Evolutionary conservation across 2,797 vertebrate species (phyloP), one percentile per base, ranked within the genome.

Genomic region (Gymnothorax reevesii): DNA sequence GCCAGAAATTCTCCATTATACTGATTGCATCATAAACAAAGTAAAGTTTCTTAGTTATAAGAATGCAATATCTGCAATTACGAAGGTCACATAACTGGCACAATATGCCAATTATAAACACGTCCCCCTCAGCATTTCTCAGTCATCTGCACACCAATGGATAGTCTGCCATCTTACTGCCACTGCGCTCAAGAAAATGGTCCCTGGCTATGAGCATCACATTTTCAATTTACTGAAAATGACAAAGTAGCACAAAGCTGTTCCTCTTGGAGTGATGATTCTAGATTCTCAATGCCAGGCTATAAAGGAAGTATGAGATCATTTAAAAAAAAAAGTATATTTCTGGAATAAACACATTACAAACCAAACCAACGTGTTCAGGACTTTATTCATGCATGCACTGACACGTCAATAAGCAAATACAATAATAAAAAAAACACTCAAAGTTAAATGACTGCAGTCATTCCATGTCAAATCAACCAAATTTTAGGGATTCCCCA

Each of bases 341-440:
- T 13, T n/a, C 77, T 80, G 55, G 52, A 80, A 80, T 54, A 80
- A 80, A 80, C 54, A 80, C 49, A 80, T 54, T 55, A 80, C 52
- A 80, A 55, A n/a, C 52, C 49, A 80, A 80, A 80, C 49, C 49
- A 80, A 80, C 52, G 55, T 17, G 55, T 55, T 55, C 49, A 80
- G 49, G 20, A 9, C 77, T 80, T 80, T 80, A 80, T 80, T 80
- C 55, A 80, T 25, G 52, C 10, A 80, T 49, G 22, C n/a, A 54
- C 12, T 75, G 33, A 54, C 49, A 79, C 54, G 17, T 79, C 75
- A 79, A 79, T n/a, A 80, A 54, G 77, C 77, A 79, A 42, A 64
- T 15, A 79, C 6, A 79, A 25, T 6, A 71, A 9, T 7, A 25
- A 77, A 13, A 77, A 12, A 49, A 33, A 5, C 17, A 49, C 22